Evolutionary conservation across 2,113 vertebrate genomes (phyloP).

Genomic region (Brachirus orientalis): DNA sequence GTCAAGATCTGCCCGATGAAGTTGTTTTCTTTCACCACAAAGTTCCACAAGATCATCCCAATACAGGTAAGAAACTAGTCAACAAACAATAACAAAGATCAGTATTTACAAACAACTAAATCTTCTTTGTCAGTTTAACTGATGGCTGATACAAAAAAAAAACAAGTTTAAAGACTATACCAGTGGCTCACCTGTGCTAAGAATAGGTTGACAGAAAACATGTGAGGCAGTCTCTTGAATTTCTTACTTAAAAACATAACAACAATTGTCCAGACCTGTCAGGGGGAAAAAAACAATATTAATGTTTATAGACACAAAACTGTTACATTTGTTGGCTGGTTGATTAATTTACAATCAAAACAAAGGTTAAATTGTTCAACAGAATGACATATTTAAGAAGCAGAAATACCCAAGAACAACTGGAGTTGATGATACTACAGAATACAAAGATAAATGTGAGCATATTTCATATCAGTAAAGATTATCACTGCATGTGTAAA

Average conservation of each 20-base stretch:
- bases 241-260: constrained; percentile 94
- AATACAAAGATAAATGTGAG: background rate
- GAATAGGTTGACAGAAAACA: constrained; percentile 91
- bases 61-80: constrained; percentile 87
- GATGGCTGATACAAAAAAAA: too few relatives aligned
- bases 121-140: too few relatives aligned
- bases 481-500: background rate
- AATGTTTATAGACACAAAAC: background rate
- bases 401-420: too few relatives aligned
- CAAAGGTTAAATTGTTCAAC: background rate
- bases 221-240: constrained; percentile 89
- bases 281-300: background rate
- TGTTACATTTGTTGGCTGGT: background rate
- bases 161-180: background rate
- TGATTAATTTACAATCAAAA: background rate
- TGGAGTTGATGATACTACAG: background rate
- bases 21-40: constrained; percentile 84
- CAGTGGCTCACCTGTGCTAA: constrained; percentile 88
- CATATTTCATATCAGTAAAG: background rate
- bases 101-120: background rate
- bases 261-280: constrained; percentile 91
- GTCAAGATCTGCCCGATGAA: constrained; percentile 86
- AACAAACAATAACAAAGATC: background rate
- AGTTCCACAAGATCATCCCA: constrained; percentile 95
- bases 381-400: background rate